phyloP scores from a whole-genome alignment of 2,797 vertebrate genomes.

The Prunella strophiata region DNA sequence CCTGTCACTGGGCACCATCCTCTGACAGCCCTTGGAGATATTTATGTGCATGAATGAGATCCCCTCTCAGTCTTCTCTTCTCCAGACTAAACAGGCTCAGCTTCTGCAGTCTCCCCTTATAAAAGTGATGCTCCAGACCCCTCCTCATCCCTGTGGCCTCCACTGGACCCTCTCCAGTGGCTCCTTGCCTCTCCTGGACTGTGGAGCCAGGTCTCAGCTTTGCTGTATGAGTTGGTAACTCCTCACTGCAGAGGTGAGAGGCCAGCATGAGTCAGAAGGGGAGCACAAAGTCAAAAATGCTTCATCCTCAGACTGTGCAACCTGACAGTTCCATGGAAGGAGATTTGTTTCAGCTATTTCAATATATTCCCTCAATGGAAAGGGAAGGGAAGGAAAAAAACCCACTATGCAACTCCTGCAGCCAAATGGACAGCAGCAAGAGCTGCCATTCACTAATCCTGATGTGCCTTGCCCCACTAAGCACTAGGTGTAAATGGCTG shows the following conservation, averaged over 20 bases:
- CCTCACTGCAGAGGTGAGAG: not conserved
- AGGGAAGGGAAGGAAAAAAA: accelerated
- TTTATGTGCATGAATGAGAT: not conserved
- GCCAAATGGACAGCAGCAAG: not conserved
- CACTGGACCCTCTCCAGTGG: not conserved
- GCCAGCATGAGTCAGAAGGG: not conserved
- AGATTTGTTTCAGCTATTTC: not conserved
- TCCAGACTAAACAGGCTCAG: not conserved
- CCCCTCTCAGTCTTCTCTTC: not conserved
- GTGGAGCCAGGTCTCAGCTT: not conserved
- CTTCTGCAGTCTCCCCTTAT: not conserved
- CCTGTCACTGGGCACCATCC: not conserved
- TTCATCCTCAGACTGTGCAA: not conserved
- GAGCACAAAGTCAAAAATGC: not conserved
- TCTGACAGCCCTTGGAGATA: not conserved
- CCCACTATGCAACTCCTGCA: not conserved
- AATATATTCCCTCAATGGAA: not conserved
- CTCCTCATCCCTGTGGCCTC: not conserved
- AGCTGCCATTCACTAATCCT: not conserved
- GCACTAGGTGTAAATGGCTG: not conserved
- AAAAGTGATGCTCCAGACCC: not conserved
- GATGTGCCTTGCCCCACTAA: not conserved
- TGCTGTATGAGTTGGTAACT: not conserved
- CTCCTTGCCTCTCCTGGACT: not conserved
- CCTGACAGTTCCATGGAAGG: not conserved